Evolutionary conservation across 2,797 vertebrate genomes (phyloP).

Genomic region (Lemur catta): DNA sequence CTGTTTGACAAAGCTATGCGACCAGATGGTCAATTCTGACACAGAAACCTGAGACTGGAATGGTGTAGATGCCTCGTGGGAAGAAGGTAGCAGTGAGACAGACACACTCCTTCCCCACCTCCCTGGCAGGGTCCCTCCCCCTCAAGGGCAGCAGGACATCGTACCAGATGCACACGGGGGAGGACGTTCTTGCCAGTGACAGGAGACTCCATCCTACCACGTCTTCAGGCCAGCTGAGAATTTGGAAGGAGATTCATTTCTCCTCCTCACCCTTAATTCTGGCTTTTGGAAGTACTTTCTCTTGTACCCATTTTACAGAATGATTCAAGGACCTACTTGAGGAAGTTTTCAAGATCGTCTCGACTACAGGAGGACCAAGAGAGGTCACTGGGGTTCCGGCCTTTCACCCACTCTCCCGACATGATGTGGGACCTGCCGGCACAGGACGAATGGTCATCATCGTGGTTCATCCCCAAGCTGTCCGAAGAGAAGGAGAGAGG

Average conservation of each 20-base stretch:
- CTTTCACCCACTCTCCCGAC: slow-evolving; percentile 99
- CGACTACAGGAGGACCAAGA: slow-evolving; percentile 98
- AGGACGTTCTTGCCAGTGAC: not conserved
- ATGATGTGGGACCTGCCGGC: slow-evolving; percentile 95
- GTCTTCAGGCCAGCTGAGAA: not conserved
- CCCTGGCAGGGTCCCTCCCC: not conserved
- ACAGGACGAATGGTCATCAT: slow-evolving; percentile 93
- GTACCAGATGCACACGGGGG: fast-evolving
- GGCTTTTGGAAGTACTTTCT: not conserved
- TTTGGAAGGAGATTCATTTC: not conserved
- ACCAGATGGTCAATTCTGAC: not conserved
- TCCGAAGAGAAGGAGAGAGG: slow-evolving; percentile 49
- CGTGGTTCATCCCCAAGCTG: slow-evolving; percentile 98
- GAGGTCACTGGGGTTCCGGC: slow-evolving; percentile 95
- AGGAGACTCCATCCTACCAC: not conserved
- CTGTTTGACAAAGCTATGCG: not conserved
- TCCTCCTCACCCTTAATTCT: not conserved
- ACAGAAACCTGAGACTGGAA: not conserved
- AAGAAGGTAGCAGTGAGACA: not conserved
- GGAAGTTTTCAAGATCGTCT: slow-evolving; percentile 95
- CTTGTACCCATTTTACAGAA: fast-evolving
- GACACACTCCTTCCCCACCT: not conserved
- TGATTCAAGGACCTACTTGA: slow-evolving; percentile 88
- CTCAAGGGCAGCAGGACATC: not conserved
- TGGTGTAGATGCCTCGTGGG: not conserved